Base-by-base conservation (phyloP, 2,113 vertebrate species). In the Pimephales promelas region DNA sequence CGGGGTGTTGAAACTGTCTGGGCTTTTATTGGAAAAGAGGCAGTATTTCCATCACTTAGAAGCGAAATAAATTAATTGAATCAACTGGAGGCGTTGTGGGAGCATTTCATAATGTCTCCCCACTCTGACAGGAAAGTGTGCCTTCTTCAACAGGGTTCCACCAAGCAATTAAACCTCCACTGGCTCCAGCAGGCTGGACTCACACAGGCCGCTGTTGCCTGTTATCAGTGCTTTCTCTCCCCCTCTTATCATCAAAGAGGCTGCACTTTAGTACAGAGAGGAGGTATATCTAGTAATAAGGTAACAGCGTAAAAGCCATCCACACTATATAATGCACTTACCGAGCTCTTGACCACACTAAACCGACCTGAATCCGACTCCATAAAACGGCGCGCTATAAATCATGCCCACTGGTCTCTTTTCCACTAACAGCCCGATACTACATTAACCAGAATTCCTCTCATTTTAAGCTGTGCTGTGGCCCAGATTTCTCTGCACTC, bases 121-220 rank as follows among this genome's bases (percentile, higher is more conserved):
- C 88, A 83, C 90, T 90, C 85, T 79, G 84, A 88, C 66, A 64
- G 90, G 89, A 84, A 91, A 85, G 87, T 40, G 90, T 81, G 80
- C 86, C 86, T 93, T 87, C 87, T 93, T 88, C 92, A 91, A 92
- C 92, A 92, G 92, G 92, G 91, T 92, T 92, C 93, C 91, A 90
- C 90, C 90, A 90, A 92, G 92, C 93, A 93, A 93, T 94, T 93
- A 93, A 91, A 93, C 90, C 89, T 91, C 93, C 75, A 54, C 90
- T 89, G 92, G 87, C 91, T 91, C 88, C 81, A 88, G 89, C 88
- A 84, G 86, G 86, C 88, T 86, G 86, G 89, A 88, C 86, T 84
- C 86, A 77, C 86, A 84, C 88, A 85, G 91, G 87, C 91, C 90
- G 85, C 89, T 87, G 88, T 90, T 91, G 90, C 87, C 90, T 90